Base-by-base conservation (phyloP, 1,140 invertebrate species). In the Campodea augens region DNA sequence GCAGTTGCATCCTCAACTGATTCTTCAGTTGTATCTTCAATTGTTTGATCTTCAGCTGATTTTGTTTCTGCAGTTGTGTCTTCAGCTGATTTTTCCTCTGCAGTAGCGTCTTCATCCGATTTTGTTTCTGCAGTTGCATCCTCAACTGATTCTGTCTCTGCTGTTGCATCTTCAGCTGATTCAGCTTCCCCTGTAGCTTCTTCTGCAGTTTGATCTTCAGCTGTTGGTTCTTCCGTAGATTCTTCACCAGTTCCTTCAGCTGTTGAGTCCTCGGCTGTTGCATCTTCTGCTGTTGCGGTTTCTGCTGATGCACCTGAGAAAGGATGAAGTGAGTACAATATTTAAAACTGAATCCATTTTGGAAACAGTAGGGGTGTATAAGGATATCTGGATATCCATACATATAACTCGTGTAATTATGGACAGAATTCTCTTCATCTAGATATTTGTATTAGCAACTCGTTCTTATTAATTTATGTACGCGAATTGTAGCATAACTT, bases 61-160 rank as follows among this genome's bases (percentile, higher is more conserved):
- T 39, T 29, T 19, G 38, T 39, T 37, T 50, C 49, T 36, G n/a
- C 41, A 37, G 25, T 44, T 43, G 4, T 25, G 12, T 45, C 23
- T 24, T 45, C 42, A 29, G 18, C 24, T 5, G 25, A 20, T 25
- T 15, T 27, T 46, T 38, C 12, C 23, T 1, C 43, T 43, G 45
- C 53, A 27, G 42, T 41, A 10, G 24, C 44, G 18, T 43, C 46
- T 24, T 54, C 55, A 44, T 52, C 53, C 25, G 52, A 54, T 52
- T 62, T 53, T 55, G 57, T 55, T 54, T 47, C 55, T 53, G 56
- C 60, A 27, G 44, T 46, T 48, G 25, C 53, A 36, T 44, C 41
- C 29, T 49, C 47, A 27, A 18, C 20, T 18, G 39, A 13, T 22
- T 5, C 15, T 21, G 39, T 25, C 45, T 47, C 44, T 36, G 25